These are phyloP conservation scores for Pseudorhiza aurosa DNA, from an alignment of 30 jellyfish, hydroid and myxozoan species.

Conservation along the genomic window DNA sequence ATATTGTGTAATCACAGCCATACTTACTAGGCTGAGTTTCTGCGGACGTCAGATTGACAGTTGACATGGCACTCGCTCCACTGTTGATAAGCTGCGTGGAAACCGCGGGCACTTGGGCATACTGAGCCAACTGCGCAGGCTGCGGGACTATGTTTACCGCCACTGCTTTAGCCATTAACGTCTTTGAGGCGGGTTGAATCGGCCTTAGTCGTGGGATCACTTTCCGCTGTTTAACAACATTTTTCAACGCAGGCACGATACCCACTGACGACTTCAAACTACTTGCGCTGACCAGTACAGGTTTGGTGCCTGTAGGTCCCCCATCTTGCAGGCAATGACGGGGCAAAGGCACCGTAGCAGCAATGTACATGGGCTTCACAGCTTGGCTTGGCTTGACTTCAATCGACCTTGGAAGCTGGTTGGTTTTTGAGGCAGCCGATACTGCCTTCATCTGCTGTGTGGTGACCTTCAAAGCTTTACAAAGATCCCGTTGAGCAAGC, in stretches of 20 bases:
- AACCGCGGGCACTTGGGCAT: slow-evolving; percentile 77
- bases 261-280: not conserved
- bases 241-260: slow-evolving; percentile 23
- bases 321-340: not conserved
- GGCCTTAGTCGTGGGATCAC: slow-evolving; percentile 42
- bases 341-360: slow-evolving; percentile 3
- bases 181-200: slow-evolving; percentile 71
- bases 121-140: slow-evolving; percentile 91
- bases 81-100: slow-evolving; percentile 84
- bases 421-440: slow-evolving; percentile 7
- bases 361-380: slow-evolving; percentile 3
- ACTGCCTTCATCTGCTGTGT: slow-evolving; percentile 23
- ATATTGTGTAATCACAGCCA: too few relatives aligned
- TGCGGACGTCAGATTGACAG: slow-evolving; percentile 6
- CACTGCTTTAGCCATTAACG: slow-evolving; percentile 77
- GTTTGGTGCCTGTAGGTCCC: not conserved
- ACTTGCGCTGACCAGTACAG: slow-evolving; percentile 3
- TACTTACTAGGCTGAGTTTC: not conserved
- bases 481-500: slow-evolving; percentile 55
- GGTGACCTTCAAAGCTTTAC: slow-evolving; percentile 23
- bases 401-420: not conserved
- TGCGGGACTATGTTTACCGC: slow-evolving; percentile 97
- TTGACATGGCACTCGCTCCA: slow-evolving; percentile 40
- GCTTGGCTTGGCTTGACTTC: slow-evolving; percentile 5
- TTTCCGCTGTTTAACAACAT: slow-evolving; percentile 25